Percentiles rank a stretch among this genome's conserved stretches.
Evolutionary conservation across 2,797 vertebrate genomes (phyloP).

Genomic region (Rhabdomys pumilio): DNA sequence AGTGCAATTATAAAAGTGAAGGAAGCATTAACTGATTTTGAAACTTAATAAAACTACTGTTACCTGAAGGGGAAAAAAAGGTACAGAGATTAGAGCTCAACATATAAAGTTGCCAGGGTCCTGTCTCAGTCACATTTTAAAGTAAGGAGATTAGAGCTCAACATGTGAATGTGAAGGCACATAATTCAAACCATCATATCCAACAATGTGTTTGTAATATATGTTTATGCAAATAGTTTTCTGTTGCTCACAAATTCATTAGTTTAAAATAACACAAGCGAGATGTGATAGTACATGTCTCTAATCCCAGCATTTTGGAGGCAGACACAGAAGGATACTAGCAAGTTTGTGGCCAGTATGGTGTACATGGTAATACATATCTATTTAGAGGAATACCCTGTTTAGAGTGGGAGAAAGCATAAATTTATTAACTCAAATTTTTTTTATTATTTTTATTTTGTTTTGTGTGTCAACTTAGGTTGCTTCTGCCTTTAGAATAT

Average conservation of each 20-base stretch:
- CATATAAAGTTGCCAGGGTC: too few relatives aligned
- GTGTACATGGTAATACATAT: neutral
- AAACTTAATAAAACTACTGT: neutral
- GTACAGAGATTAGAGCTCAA: neutral
- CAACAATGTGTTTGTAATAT: neutral
- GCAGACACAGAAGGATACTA: neutral
- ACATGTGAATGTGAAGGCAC: neutral
- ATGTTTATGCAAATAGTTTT: neutral
- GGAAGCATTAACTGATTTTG: conserved; percentile 23
- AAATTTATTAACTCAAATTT: neutral
- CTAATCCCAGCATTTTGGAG: neutral
- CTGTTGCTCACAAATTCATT: neutral
- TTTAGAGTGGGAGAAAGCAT: neutral
- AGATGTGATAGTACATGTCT: neutral
- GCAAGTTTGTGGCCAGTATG: neutral
- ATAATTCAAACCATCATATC: neutral
- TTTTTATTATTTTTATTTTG: neutral
- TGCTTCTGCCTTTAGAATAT: too few relatives aligned
- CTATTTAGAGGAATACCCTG: neutral
- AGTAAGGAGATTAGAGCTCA: neutral
- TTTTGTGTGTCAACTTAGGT: neutral
- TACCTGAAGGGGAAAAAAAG: neutral
- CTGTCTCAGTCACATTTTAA: neutral
- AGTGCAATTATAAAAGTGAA: conserved; percentile 80
- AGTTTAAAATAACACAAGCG: neutral